Conservation (phyloP, 2,797 vertebrate genomes). For the Dendrocincla tyrannina region DNA sequence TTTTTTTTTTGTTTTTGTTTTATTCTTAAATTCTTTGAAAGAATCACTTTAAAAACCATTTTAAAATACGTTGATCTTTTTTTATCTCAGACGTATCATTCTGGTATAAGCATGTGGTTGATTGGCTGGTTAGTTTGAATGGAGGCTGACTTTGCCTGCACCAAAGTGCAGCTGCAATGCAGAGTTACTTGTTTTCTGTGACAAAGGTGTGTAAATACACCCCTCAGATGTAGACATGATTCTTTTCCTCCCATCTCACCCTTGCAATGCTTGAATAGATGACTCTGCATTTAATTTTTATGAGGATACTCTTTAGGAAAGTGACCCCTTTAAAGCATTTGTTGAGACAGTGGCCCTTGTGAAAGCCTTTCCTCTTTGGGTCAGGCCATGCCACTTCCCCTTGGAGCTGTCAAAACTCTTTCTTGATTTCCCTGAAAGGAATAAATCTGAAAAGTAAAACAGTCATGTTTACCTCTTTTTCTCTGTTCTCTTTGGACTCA, state of each 20-base stretch:
- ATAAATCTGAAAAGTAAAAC: background rate
- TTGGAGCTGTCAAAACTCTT: background rate
- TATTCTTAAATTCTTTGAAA: background rate
- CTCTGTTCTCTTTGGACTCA: background rate
- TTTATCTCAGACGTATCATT: background rate
- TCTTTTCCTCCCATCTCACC: background rate
- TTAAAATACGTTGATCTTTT: background rate
- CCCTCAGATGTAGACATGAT: rapidly evolving
- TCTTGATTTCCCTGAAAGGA: background rate
- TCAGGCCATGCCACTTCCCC: background rate
- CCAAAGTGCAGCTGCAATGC: background rate
- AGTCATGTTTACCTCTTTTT: background rate
- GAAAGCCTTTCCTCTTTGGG: background rate
- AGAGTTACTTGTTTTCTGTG: background rate
- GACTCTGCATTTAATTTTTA: background rate
- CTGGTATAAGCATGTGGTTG: background rate
- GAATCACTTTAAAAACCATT: background rate
- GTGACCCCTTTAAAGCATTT: background rate
- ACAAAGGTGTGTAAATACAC: background rate
- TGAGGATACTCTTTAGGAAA: background rate
- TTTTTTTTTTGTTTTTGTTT: background rate
- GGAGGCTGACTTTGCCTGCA: background rate
- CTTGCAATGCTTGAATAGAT: background rate
- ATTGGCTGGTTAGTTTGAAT: background rate
- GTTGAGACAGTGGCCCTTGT: background rate